These are phyloP conservation scores for Wiebesia pumilae DNA, from an alignment of 1,140 invertebrate genomes.

Conservation along the genomic window DNA sequence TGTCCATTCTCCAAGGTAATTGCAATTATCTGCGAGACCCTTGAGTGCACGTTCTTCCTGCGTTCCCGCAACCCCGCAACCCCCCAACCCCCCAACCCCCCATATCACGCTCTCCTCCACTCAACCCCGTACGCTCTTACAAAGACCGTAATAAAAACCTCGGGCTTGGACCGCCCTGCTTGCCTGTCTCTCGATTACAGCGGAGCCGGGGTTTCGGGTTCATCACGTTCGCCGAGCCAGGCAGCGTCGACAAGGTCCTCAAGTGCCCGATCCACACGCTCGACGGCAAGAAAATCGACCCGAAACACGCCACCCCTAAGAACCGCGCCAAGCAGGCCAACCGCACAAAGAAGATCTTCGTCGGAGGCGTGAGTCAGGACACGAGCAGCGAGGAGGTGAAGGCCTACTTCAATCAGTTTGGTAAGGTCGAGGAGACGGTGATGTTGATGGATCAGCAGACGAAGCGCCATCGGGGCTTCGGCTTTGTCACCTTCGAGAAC, in stretches of 20 bases:
- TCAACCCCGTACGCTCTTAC: conserved; percentile 45
- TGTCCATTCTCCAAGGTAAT: neutral
- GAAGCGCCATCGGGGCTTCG: conserved; percentile 91
- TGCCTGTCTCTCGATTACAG: conserved; percentile 76
- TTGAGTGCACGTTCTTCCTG: neutral
- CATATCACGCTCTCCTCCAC: conserved; percentile 39
- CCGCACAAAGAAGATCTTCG: conserved; percentile 94
- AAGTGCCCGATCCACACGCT: conserved; percentile 93
- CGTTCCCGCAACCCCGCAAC: neutral
- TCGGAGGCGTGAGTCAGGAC: conserved; percentile 93
- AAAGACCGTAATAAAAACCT: conserved; percentile 27
- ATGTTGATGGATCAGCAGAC: conserved; percentile 97
- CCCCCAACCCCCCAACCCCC: neutral
- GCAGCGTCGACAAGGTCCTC: conserved; percentile 91
- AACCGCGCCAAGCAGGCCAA: conserved; percentile 89
- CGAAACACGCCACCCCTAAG: conserved; percentile 93
- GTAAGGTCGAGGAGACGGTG: conserved; percentile 93
- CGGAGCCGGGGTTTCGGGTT: conserved; percentile 94
- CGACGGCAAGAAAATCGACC: conserved; percentile 96
- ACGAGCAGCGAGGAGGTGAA: conserved; percentile 93
- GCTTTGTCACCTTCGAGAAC: conserved; percentile 94
- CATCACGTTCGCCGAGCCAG: conserved; percentile 92
- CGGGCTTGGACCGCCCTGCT: neutral
- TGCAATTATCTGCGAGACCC: neutral
- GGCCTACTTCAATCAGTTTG: conserved; percentile 93